These are phyloP conservation scores for Shargacucullia verbasci DNA, from an alignment of 2,888 invertebrate species.

Conservation along the genomic window DNA sequence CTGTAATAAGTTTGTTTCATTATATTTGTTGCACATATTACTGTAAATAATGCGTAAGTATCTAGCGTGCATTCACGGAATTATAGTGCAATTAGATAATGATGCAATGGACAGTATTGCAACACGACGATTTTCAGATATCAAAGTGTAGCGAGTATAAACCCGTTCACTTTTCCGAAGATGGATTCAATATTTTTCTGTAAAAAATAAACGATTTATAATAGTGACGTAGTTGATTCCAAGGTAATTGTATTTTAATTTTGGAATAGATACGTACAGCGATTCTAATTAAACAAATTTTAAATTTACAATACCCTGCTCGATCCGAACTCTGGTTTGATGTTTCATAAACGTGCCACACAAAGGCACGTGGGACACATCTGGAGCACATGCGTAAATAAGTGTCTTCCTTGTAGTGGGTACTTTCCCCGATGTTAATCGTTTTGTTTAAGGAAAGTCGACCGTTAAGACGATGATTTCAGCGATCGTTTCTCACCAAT, in stretches of 20 bases:
- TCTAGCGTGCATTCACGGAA: conserved; percentile 28
- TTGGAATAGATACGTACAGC: too few species aligned
- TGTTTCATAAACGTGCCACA: too few species aligned
- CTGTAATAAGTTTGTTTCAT: conserved; percentile 33
- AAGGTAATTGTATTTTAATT: not conserved
- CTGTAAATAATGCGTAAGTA: conserved; percentile 42
- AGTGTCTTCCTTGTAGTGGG: too few species aligned
- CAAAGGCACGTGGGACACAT: too few species aligned
- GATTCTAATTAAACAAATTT: too few species aligned
- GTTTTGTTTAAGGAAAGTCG: too few species aligned
- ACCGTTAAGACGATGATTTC: too few species aligned
- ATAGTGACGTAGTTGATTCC: not conserved
- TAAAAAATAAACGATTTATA: not conserved
- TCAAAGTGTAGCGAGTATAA: not conserved
- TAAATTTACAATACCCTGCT: too few species aligned
- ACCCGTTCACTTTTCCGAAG: conserved; percentile 7
- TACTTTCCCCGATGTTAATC: too few species aligned
- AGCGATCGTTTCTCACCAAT: too few species aligned
- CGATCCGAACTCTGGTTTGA: too few species aligned
- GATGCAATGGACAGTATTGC: conserved; percentile 40
- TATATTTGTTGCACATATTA: conserved; percentile 50
- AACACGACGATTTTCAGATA: conserved; percentile 10
- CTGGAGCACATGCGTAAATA: too few species aligned
- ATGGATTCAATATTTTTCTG: conserved; percentile 10
- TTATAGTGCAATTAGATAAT: conserved; percentile 31